Conservation (phyloP, 2,113 vertebrate species). For the Donacobius atricapilla region DNA sequence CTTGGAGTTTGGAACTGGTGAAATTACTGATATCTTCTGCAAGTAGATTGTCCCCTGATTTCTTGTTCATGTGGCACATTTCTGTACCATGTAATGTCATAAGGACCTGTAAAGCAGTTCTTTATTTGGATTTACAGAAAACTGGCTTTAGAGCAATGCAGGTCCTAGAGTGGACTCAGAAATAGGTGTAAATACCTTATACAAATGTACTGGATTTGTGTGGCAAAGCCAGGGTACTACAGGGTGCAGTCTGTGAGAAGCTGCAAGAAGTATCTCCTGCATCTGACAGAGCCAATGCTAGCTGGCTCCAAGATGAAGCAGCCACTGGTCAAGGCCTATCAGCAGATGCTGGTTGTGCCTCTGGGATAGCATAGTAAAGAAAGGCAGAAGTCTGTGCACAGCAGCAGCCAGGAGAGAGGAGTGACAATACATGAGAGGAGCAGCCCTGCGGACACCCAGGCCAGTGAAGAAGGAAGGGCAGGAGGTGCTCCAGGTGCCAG, state of each 20-base stretch:
- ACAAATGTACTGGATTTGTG: not conserved
- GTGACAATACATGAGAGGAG: not conserved
- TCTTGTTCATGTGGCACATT: not conserved
- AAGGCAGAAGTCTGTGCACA: not conserved
- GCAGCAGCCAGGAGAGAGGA: not conserved
- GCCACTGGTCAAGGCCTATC: not conserved
- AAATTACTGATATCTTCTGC: not conserved
- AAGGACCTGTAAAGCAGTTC: not conserved
- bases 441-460: not conserved
- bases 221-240: not conserved
- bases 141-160: not conserved
- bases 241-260: not conserved
- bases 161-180: not conserved
- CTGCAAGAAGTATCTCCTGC: not conserved
- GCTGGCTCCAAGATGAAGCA: not conserved
- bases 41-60: not conserved
- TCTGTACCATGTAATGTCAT: not conserved
- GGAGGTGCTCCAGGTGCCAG: not conserved
- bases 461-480: not conserved
- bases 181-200: not conserved
- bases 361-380: not conserved
- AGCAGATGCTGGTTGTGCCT: not conserved
- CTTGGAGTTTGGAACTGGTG: not conserved
- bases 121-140: not conserved
- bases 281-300: accelerated